These are phyloP conservation scores for Sycophila texana DNA, from an alignment of 2,888 invertebrate genomes.

Conservation along the genomic window DNA sequence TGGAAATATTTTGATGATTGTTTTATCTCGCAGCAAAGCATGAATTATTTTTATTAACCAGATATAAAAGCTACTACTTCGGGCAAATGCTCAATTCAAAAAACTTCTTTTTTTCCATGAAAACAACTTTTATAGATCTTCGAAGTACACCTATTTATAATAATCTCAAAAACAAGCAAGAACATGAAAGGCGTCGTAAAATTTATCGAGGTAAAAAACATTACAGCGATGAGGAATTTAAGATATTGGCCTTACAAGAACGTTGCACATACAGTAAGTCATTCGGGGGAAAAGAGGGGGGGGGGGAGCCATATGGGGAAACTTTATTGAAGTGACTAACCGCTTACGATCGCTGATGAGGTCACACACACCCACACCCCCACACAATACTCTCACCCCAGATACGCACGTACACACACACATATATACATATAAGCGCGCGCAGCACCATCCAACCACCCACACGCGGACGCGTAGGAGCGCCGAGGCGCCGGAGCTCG, in stretches of 20 bases:
- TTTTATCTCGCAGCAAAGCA: background rate
- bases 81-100: too few relatives aligned
- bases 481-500: background rate
- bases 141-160: background rate
- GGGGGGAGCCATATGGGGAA: background rate
- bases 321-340: conserved; percentile 36
- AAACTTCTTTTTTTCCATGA: too few relatives aligned
- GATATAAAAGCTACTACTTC: too few relatives aligned
- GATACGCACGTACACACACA: too few relatives aligned
- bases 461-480: too few relatives aligned
- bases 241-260: conserved; percentile 7
- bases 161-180: too few relatives aligned
- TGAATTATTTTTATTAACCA: background rate
- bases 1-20: conserved; percentile 34
- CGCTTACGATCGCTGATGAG: conserved; percentile 40
- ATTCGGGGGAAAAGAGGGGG: background rate
- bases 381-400: too few relatives aligned
- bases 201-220: background rate
- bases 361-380: conserved; percentile 8
- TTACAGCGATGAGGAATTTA: too few relatives aligned
- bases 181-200: too few relatives aligned
- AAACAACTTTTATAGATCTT: too few relatives aligned
- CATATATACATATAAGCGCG: too few relatives aligned
- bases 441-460: too few relatives aligned
- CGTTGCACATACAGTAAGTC: conserved; percentile 10